Base-by-base conservation (phyloP, 2,888 invertebrate genomes). In the Diadromus collaris region DNA sequence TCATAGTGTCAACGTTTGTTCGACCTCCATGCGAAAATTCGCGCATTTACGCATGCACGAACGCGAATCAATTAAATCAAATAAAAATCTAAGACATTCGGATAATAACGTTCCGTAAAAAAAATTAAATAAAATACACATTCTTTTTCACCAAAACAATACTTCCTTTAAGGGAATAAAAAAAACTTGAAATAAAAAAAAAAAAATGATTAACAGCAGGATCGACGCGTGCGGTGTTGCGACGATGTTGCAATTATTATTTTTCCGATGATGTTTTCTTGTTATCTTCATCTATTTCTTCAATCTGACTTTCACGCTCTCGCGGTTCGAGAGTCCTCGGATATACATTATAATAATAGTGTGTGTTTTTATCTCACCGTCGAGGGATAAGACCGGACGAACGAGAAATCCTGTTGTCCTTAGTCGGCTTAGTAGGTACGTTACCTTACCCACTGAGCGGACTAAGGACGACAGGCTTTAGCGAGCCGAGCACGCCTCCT, bases 341-440 rank as follows among this genome's bases (percentile, higher is more conserved):
- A 63, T 63, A 7, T 29, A n/a, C n/a, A 46, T 79, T 63, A 46
- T 68, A 68, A 71, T 79, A 72, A 72, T 64, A 58, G 46, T 24
- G 29, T n/a, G 58, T 34, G 48, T 65, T 46, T 38, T 64, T 68
- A 34, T 21, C 54, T 29, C 13, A 65, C 6, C 41, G 58, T n/a
- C 19, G 69, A n/a, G n/a, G 64, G 46, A 60, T 54, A 69, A 21
- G 54, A 61, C 44, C 41, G 56, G 63, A 48, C 38, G 34, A 41
- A 67, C 76, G 81, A 81, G 82, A 83, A 86, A 85, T 85, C 86
- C 78, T 81, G 86, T 80, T 68, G 86, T 84, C 85, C 86, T 86
- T 85, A 85, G 80, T 83, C 82, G 64, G 75, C 41, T 82, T 80
- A 79, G 73, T 68, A 61, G 77, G 60, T 58, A 67, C 65, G 72